Base-by-base conservation (phyloP, 2,797 vertebrate genomes). In the Borostomias antarcticus region DNA sequence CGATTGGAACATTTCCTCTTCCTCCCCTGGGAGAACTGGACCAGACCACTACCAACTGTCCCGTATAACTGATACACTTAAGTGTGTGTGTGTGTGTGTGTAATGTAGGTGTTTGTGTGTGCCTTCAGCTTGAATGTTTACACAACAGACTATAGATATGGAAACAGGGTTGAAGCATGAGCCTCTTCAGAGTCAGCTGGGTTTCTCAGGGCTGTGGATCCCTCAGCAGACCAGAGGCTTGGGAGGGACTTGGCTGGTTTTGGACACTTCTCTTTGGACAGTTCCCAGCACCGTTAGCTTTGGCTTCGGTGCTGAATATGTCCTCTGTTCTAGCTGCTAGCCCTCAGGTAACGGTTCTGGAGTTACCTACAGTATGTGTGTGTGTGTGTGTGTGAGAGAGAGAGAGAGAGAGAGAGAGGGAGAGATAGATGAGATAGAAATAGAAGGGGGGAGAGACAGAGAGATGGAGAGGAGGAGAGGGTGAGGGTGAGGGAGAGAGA, bases 31-130 rank as follows among this genome's bases (percentile, higher is more conserved):
- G 80, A 72, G n/a, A 25, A 45, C 2, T 25, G 64, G 75, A 76
- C 78, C 69, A 79, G 79, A 77, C 77, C 81, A 76, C 61, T 77
- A 68, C 61, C 81, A 83, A 77, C 78, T 82, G 82, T 81, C 79
- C 75, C 74, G 70, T 66, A 73, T 64, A 66, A 72, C n/a, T n/a
- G n/a, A n/a, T n/a, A n/a, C n/a, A n/a, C n/a, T n/a, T n/a, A n/a
- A n/a, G 28, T 58, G 19, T 11, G 56, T 58, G 56, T 1, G 25
- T 37, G 33, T 23, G 32, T 58, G 33, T 13, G 33, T 58, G 19
- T 13, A n/a, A 10, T 23, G 29, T 19, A 25, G 29, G 52, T 56
- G 23, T 30, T 7, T 50, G 47, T 51, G 23, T 37, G 8, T 37
- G 8, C 8, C 35, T 8, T 37, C 50, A 8, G 25, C 10, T 23